Evolutionary conservation across 1,140 invertebrate species (phyloP).

Genomic region (Lepidurus packardi): DNA sequence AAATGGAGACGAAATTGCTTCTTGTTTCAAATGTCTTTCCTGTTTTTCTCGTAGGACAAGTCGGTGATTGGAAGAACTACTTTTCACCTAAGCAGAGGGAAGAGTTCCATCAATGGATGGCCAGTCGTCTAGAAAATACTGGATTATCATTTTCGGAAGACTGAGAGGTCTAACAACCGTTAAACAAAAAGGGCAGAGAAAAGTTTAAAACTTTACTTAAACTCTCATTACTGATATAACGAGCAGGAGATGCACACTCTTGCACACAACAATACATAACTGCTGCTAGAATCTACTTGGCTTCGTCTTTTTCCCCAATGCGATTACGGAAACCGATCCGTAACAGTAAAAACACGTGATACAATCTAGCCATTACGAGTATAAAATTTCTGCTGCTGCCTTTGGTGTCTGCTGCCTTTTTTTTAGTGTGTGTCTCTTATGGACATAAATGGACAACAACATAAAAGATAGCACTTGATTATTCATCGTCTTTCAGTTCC

Average conservation of each 20-base stretch:
- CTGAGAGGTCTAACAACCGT: no score
- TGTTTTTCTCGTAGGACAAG: slow-evolving; percentile 36
- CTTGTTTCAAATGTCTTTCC: slow-evolving; percentile 7
- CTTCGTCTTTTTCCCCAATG: not conserved
- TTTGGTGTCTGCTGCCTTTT: not conserved
- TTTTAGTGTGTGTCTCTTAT: not conserved
- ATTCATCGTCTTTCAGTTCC: not conserved
- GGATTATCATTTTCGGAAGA: slow-evolving; percentile 1
- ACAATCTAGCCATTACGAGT: not conserved
- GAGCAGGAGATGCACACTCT: slow-evolving; percentile 3
- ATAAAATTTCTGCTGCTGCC: slow-evolving; percentile 7
- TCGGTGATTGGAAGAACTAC: slow-evolving; percentile 46
- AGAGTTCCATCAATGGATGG: slow-evolving; percentile 42
- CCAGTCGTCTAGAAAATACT: slow-evolving; percentile 34
- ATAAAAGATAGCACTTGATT: slow-evolving; percentile 4
- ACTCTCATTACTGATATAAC: slow-evolving; percentile 17
- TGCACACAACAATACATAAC: slow-evolving; percentile 17
- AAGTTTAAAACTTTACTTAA: slow-evolving; percentile 24
- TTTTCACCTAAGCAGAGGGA: slow-evolving; percentile 39
- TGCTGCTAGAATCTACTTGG: not conserved
- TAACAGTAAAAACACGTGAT: not conserved
- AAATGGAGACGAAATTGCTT: not conserved
- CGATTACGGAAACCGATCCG: not conserved
- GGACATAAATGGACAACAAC: not conserved
- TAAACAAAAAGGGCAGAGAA: not conserved